phyloP scores from a whole-genome alignment of 53 echinoderm and acorn worm genomes.

The Holothuria scabra region DNA sequence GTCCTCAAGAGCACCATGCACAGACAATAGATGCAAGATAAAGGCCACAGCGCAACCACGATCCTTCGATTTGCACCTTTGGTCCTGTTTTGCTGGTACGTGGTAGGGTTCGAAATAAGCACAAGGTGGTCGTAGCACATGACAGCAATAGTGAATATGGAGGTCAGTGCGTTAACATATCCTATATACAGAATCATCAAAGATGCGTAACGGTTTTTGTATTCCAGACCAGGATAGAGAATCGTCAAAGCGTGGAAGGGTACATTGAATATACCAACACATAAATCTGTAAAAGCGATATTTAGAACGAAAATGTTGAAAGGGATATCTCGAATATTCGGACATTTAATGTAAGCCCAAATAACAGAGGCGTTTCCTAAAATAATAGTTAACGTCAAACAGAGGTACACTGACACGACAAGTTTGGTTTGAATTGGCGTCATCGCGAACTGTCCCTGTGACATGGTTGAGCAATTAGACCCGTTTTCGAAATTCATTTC shows the following conservation, averaged over 20 bases:
- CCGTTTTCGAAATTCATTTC: too few relatives aligned
- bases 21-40: neutral
- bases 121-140: slow-evolving; percentile 1
- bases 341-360: neutral
- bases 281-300: neutral
- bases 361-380: neutral
- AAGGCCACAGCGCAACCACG: neutral
- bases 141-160: neutral
- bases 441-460: too few relatives aligned
- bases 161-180: slow-evolving; percentile 2
- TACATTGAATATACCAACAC: slow-evolving; percentile 6
- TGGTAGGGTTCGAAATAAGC: slow-evolving; percentile 1
- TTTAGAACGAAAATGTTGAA: slow-evolving; percentile 7
- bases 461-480: too few relatives aligned
- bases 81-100: neutral
- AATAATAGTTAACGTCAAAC: neutral
- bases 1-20: neutral
- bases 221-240: neutral
- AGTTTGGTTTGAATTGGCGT: neutral
- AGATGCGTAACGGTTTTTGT: neutral
- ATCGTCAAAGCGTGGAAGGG: slow-evolving; percentile 12
- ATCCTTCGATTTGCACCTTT: neutral
- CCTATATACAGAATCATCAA: neutral
- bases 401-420: neutral
- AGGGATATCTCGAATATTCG: neutral